Evolutionary conservation across 2,888 invertebrate species (phyloP).

Genomic region (Elgonia sp.): DNA sequence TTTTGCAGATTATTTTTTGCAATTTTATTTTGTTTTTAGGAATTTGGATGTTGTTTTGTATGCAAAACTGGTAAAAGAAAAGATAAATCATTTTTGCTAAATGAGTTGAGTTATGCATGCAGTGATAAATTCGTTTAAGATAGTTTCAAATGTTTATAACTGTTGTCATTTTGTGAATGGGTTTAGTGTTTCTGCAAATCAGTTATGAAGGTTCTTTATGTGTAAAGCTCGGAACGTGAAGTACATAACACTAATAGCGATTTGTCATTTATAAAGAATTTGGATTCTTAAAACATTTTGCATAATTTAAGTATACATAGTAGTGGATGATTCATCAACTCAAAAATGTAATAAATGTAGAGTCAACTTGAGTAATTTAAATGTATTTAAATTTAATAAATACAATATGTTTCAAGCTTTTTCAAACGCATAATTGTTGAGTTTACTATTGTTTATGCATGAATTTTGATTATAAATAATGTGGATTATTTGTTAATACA

Average conservation of each 20-base stretch:
- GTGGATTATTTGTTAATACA: no score
- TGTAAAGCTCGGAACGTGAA: slow-evolving; percentile 63
- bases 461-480: not conserved
- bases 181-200: slow-evolving; percentile 64
- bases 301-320: slow-evolving; percentile 59
- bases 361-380: slow-evolving; percentile 8
- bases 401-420: slow-evolving; percentile 4
- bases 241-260: slow-evolving; percentile 65
- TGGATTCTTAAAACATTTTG: slow-evolving; percentile 57
- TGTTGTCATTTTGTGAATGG: slow-evolving; percentile 63
- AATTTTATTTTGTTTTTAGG: not conserved
- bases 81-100: slow-evolving; percentile 55
- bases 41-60: slow-evolving; percentile 35
- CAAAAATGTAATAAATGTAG: slow-evolving; percentile 43
- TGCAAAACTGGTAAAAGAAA: slow-evolving; percentile 26
- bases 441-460: no score
- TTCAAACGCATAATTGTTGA: no score
- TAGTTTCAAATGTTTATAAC: slow-evolving; percentile 63
- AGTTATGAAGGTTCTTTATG: slow-evolving; percentile 62
- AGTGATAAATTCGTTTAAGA: slow-evolving; percentile 55
- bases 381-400: slow-evolving; percentile 6
- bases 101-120: slow-evolving; percentile 42
- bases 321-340: slow-evolving; percentile 54
- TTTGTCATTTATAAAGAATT: slow-evolving; percentile 63
- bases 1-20: no score